Conservation (phyloP, 2,113 vertebrate species). For the Mionectes macconnelli region DNA sequence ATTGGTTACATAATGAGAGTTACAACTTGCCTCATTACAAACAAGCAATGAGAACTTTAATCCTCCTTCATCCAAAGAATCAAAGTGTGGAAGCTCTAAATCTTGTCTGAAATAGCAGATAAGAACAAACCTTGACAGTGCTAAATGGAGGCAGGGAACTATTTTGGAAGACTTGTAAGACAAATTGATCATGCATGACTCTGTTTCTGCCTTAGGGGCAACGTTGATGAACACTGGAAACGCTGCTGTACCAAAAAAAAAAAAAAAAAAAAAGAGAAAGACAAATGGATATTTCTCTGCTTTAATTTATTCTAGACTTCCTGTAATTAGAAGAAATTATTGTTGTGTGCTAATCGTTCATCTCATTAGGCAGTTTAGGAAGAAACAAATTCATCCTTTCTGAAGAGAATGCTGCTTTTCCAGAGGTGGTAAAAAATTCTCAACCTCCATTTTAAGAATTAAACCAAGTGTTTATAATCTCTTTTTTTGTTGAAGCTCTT, state of each 20-base stretch:
- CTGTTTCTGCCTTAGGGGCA: conserved; percentile 1
- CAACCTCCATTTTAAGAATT: neutral
- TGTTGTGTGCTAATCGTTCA: neutral
- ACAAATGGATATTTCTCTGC: conserved; percentile 1
- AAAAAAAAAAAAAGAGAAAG: neutral
- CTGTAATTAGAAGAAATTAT: conserved; percentile 51
- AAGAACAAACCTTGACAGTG: conserved; percentile 48
- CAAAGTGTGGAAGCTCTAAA: conserved; percentile 45
- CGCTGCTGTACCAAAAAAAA: neutral
- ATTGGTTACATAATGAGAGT: conserved; percentile 14
- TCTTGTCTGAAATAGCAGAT: conserved; percentile 53
- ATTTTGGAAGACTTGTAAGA: conserved; percentile 45
- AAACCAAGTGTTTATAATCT: neutral
- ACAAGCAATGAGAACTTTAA: conserved; percentile 2
- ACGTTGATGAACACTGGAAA: conserved; percentile 32
- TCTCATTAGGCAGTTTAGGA: conserved; percentile 30
- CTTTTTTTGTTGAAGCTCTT: neutral
- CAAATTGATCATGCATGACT: conserved; percentile 55
- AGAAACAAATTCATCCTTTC: conserved; percentile 23
- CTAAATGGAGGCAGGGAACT: conserved; percentile 33
- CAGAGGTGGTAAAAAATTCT: neutral
- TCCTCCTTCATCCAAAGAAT: conserved; percentile 35
- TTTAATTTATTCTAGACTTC: conserved; percentile 36
- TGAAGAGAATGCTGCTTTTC: neutral
- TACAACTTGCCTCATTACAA: conserved; percentile 22